phyloP scores from a whole-genome alignment of 2,113 vertebrate genomes.

The Spea multiplicata region DNA sequence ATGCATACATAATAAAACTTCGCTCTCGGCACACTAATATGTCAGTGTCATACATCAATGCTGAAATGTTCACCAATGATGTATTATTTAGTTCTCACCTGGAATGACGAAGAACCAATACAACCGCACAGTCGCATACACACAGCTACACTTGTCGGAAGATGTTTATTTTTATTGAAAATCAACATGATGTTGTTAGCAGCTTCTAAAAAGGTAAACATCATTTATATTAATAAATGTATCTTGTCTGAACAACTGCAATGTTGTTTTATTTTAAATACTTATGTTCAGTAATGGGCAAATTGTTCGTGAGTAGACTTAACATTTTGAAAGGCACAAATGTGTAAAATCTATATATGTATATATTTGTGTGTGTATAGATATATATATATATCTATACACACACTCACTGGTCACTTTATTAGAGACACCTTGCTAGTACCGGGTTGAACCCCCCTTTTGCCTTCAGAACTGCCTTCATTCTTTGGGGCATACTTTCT shows the following conservation, averaged over 20 bases:
- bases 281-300: too few species aligned
- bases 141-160: background rate
- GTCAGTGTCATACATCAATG: constrained; percentile 28
- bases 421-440: too few species aligned
- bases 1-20: constrained; percentile 34
- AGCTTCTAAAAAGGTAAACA: background rate
- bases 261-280: background rate
- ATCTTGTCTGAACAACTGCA: background rate
- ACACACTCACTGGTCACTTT: too few species aligned
- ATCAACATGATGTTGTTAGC: background rate
- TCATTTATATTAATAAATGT: too few species aligned
- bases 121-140: background rate
- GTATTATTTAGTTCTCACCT: constrained; percentile 21
- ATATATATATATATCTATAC: too few species aligned
- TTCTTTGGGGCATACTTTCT: too few species aligned
- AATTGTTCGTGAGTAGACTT: too few species aligned
- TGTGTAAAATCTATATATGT: too few species aligned
- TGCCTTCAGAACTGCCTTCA: too few species aligned
- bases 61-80: constrained; percentile 39
- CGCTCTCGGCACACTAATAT: constrained; percentile 6
- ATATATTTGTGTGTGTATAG: too few species aligned
- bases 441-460: too few species aligned
- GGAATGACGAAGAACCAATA: constrained; percentile 15
- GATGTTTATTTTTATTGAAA: constrained; percentile 4
- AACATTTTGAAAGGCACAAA: too few species aligned